phyloP scores from a whole-genome alignment of 2,888 invertebrate genomes.

The Drosophila differens region DNA sequence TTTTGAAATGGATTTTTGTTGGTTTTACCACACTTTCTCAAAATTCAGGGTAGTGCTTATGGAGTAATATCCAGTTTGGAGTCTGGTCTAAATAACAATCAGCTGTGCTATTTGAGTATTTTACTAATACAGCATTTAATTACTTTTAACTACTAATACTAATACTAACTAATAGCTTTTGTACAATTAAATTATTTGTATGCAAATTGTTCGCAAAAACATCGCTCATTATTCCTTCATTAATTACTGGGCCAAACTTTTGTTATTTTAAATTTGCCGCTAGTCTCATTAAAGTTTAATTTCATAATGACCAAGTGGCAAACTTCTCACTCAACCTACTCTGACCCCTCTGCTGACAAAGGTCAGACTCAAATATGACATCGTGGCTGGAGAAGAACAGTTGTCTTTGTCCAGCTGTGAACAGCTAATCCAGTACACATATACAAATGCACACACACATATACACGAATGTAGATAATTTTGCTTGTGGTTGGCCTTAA shows the following conservation, averaged over 20 bases:
- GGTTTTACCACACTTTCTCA: not conserved
- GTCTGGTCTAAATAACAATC: not conserved
- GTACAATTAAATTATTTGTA: not conserved
- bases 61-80: not conserved
- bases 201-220: not conserved
- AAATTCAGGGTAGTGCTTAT: not conserved
- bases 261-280: not conserved
- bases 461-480: not conserved
- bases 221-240: not conserved
- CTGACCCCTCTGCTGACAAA: conserved; percentile 11
- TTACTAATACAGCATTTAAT: not conserved
- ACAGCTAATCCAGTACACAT: conserved; percentile 24
- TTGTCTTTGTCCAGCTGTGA: not conserved
- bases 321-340: not conserved
- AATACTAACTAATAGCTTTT: not conserved
- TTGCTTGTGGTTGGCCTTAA: not conserved
- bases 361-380: conserved; percentile 1
- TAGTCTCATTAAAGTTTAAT: conserved; percentile 14
- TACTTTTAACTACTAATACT: not conserved
- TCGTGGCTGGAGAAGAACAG: not conserved
- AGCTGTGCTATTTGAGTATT: not conserved
- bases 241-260: not conserved
- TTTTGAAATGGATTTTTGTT: not conserved
- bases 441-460: not conserved
- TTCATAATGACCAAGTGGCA: conserved; percentile 16